Conservation (phyloP, 2,888 invertebrate species). For the Lacanobia wlatinum region DNA sequence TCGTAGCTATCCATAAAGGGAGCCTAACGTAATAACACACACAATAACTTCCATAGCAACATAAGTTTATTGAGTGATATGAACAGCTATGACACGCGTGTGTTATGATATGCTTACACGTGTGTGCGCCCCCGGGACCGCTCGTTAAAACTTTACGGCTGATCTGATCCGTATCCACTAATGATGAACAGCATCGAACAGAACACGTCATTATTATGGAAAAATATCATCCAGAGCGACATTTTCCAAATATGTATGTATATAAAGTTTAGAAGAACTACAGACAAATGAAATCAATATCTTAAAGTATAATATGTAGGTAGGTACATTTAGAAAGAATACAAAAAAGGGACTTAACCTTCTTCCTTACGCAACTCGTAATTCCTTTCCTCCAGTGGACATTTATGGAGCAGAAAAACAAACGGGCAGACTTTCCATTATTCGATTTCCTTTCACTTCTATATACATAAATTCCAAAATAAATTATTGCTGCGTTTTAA, state of each 20-base stretch:
- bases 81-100: conserved; percentile 16
- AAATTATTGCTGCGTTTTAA: conserved; percentile 52
- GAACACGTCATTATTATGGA: conserved; percentile 32
- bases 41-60: background rate
- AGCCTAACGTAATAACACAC: conserved; percentile 1
- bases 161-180: conserved; percentile 54
- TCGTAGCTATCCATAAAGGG: background rate
- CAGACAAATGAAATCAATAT: too few relatives aligned
- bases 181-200: conserved; percentile 50
- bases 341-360: conserved; percentile 13
- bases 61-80: conserved; percentile 18
- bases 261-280: background rate
- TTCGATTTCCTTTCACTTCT: conserved; percentile 51
- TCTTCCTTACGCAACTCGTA: conserved; percentile 42
- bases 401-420: conserved; percentile 54
- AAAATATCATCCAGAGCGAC: background rate
- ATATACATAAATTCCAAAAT: conserved; percentile 51
- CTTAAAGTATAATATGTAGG: background rate
- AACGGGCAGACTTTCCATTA: conserved; percentile 58
- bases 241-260: background rate
- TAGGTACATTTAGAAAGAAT: conserved; percentile 2
- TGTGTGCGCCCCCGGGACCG: conserved; percentile 28
- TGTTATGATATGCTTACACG: conserved; percentile 6
- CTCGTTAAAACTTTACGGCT: conserved; percentile 62
- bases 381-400: conserved; percentile 37